Conservation (phyloP, 2,888 invertebrate species). For the Eledone cirrhosa region DNA sequence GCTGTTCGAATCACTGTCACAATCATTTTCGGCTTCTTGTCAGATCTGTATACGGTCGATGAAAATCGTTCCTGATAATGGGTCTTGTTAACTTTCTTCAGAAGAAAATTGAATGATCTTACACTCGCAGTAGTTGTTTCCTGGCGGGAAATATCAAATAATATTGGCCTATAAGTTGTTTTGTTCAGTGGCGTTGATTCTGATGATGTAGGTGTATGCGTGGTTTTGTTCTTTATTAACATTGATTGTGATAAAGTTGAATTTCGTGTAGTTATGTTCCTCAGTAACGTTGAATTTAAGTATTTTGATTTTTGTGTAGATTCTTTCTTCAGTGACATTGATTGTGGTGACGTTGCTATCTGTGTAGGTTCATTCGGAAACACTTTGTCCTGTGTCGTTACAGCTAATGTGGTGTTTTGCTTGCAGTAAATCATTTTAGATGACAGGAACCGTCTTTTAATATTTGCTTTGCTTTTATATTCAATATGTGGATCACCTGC, state of each 20-base stretch:
- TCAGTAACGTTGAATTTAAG: too few species aligned
- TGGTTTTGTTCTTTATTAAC: too few species aligned
- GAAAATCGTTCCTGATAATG: neutral
- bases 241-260: neutral
- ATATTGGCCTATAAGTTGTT: neutral
- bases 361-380: neutral
- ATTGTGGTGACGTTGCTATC: too few species aligned
- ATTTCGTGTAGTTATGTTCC: too few species aligned
- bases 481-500: neutral
- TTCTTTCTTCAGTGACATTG: neutral
- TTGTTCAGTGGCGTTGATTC: neutral
- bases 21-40: neutral
- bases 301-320: too few species aligned
- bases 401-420: too few species aligned
- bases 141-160: neutral
- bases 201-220: too few species aligned
- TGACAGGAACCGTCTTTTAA: neutral
- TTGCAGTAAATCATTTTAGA: conserved; percentile 13
- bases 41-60: too few species aligned
- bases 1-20: conserved; percentile 3
- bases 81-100: neutral
- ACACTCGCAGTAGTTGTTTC: neutral
- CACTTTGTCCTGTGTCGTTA: neutral
- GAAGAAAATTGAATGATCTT: neutral
- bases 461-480: neutral